Evolutionary conservation across 2,888 invertebrate genomes (phyloP).

Genomic region (Psococerastis gibbosa): DNA sequence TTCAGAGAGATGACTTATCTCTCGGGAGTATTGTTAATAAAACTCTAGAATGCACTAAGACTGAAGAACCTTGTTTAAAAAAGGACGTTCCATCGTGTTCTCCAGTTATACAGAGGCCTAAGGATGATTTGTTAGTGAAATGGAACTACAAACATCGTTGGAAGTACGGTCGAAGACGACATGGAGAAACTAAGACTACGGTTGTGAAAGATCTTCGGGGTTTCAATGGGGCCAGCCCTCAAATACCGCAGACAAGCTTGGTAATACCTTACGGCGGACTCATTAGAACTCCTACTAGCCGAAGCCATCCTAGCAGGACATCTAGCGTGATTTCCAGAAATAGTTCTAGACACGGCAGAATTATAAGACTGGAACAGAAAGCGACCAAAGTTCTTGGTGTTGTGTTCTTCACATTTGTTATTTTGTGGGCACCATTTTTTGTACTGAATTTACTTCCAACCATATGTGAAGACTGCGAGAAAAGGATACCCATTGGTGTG

Average conservation of each 20-base stretch:
- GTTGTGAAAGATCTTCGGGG: neutral
- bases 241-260: neutral
- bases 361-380: conserved; percentile 78
- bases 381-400: conserved; percentile 91
- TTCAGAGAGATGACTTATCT: neutral
- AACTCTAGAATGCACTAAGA: neutral
- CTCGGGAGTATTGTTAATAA: neutral
- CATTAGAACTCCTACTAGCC: conserved; percentile 26
- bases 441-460: conserved; percentile 72
- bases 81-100: neutral
- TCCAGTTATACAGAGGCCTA: neutral
- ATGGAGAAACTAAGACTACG: neutral
- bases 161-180: neutral
- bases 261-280: conserved; percentile 5
- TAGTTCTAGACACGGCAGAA: conserved; percentile 64
- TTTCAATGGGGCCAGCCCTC: conserved; percentile 1
- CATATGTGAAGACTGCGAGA: conserved; percentile 62
- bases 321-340: conserved; percentile 57
- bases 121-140: conserved; percentile 4
- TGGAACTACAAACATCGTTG: conserved; percentile 6
- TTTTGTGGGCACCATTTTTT: conserved; percentile 93
- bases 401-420: conserved; percentile 85
- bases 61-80: neutral
- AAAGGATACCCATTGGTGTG: conserved; percentile 53
- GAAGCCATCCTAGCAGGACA: conserved; percentile 57